Base-by-base conservation (phyloP, 2,113 vertebrate species). In the Polypterus bichir region DNA sequence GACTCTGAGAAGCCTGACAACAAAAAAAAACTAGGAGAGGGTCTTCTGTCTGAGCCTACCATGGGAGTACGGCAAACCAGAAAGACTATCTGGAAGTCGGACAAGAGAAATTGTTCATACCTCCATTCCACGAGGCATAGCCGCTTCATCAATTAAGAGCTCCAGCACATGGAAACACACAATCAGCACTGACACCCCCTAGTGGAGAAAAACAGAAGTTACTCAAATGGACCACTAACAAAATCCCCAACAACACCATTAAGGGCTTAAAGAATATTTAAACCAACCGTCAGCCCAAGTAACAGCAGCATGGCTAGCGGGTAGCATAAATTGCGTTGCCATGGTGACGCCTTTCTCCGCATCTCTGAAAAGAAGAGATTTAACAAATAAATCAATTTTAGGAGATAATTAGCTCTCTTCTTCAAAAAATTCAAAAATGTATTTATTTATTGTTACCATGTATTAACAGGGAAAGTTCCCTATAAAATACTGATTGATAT, bases 281-380 rank as follows among this genome's bases (percentile, higher is more conserved):
- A 59, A 73, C 79, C 65, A 79, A 98, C 94, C 0, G 96, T 97
- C 63, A 99, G 78, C 0, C 84, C 81, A 27, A 98, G 82, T 27
- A 99, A 86, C 60, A 83, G 71, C 46, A 99, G 80, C 95, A 98
- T 97, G 66, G 81, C 95, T 75, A 99, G 69, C 0, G 95, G 96
- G 70, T 97, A 99, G 63, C 90, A 91, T 77, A 99, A 73, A 76
- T 98, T 98, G 48, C 95, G 83, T 68, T 99, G 96, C 93, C 95
- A 98, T 46, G 91, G 85, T 0, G 95, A 99, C 0, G 93, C 93
- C 70, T 76, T 91, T 65, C 77, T 76, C 7, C 93, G 85, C 71
- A 86, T 88, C 77, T 98, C 96, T 97, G 70, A 2, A 3, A 5
- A 6, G 44, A 56, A 67, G 46, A 7, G 6, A 48, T 7, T 61